These are phyloP conservation scores for Corythaeola cristata DNA, from an alignment of 2,113 vertebrate genomes.

Conservation along the genomic window DNA sequence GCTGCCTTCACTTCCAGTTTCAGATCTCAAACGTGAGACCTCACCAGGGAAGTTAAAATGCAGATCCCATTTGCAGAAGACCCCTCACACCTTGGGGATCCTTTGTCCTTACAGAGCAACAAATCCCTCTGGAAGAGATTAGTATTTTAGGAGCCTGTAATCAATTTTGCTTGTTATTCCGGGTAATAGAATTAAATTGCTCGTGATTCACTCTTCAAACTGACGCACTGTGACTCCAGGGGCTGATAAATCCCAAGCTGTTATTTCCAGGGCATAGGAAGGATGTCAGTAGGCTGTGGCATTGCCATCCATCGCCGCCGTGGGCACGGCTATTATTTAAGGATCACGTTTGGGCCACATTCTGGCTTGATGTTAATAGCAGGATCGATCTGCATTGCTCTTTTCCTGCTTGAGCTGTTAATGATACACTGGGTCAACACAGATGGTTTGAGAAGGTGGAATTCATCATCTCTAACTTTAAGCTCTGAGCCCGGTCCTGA, in stretches of 20 bases:
- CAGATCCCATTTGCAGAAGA: neutral
- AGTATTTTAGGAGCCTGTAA: neutral
- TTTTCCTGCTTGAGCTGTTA: neutral
- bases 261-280: neutral
- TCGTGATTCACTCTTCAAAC: conserved; percentile 27
- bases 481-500: neutral
- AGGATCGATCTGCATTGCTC: neutral
- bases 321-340: neutral
- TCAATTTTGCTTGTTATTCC: neutral
- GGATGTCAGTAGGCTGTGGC: neutral
- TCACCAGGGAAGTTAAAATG: neutral
- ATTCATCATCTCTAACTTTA: neutral
- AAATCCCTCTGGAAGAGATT: neutral
- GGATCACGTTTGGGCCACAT: neutral
- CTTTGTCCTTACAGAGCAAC: neutral
- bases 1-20: neutral
- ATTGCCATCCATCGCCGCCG: neutral
- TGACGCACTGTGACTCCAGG: neutral
- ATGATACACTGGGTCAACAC: neutral
- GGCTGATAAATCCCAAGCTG: neutral
- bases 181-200: conserved; percentile 18
- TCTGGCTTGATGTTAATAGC: neutral
- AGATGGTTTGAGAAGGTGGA: neutral
- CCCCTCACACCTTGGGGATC: neutral
- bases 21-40: neutral